Percentiles rank a stretch among this genome's conserved stretches.
Evolutionary conservation across 2,113 vertebrate species (phyloP).

Genomic region (Megalops atlanticus): DNA sequence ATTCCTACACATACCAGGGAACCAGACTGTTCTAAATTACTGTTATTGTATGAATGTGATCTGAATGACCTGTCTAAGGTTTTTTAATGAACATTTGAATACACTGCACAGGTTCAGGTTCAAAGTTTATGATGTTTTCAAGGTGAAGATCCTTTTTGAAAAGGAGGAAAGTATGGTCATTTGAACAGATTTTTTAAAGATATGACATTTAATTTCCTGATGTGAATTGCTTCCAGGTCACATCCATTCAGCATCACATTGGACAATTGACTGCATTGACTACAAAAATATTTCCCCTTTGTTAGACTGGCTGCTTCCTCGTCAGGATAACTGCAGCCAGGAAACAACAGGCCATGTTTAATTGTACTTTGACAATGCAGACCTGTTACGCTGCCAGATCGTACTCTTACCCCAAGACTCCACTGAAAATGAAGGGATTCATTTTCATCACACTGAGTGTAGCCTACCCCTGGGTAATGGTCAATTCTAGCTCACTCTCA

Average conservation of each 20-base stretch:
- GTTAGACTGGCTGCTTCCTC: neutral
- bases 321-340: constrained; percentile 7
- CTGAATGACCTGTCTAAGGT: neutral
- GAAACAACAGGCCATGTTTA: neutral
- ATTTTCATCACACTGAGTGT: too few relatives aligned
- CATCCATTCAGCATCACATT: neutral
- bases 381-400: neutral
- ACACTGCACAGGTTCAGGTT: neutral
- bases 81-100: neutral
- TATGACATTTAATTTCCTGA: constrained; percentile 9
- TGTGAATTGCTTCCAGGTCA: neutral
- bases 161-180: neutral
- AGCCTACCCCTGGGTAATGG: too few relatives aligned
- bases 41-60: neutral
- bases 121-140: neutral
- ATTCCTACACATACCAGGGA: too few relatives aligned
- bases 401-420: neutral
- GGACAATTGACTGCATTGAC: neutral
- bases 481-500: too few relatives aligned
- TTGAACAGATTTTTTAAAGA: neutral
- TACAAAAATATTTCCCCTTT: neutral
- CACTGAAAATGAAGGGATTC: neutral
- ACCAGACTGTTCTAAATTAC: too few relatives aligned
- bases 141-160: neutral
- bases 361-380: neutral